Percentiles rank a stretch among this genome's conserved stretches.
phyloP scores from a whole-genome alignment of 2,113 vertebrate genomes.

The Puffinus mauretanicus region DNA sequence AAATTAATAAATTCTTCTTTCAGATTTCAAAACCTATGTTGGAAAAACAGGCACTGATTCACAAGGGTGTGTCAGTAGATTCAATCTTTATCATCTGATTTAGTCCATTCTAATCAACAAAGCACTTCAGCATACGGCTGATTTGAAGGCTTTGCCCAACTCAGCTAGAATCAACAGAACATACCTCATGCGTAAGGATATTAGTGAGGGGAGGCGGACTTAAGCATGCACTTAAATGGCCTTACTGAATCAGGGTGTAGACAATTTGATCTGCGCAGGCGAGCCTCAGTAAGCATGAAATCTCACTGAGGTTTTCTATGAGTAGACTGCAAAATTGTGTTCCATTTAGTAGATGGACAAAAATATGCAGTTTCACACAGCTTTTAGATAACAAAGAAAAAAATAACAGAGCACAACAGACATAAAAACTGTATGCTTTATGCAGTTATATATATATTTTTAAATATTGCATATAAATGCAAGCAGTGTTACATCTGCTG shows the following conservation, averaged over 20 bases:
- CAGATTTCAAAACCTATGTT: not conserved
- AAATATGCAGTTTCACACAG: not conserved
- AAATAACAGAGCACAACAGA: not conserved
- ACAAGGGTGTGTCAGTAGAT: not conserved
- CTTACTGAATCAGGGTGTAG: not conserved
- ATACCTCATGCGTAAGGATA: not conserved
- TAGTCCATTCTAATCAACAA: not conserved
- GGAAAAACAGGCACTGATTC: not conserved
- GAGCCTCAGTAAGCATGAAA: not conserved
- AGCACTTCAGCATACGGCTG: not conserved
- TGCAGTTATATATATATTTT: not conserved
- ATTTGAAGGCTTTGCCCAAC: not conserved
- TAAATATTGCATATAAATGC: conserved; percentile 3
- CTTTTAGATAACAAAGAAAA: not conserved
- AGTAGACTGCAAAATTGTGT: not conserved
- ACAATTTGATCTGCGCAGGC: not conserved
- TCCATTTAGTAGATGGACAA: not conserved
- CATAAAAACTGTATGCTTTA: not conserved
- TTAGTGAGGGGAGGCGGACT: not conserved
- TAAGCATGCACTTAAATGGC: not conserved
- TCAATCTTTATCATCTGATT: not conserved
- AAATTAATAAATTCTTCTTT: not conserved
- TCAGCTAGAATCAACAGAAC: not conserved
- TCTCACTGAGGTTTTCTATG: not conserved
- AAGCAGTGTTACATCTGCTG: conserved; percentile 43